Percentiles rank a stretch among this genome's conserved stretches.
Evolutionary conservation across 2,113 vertebrate genomes (phyloP).

Genomic region (Sigmodon hispidus): DNA sequence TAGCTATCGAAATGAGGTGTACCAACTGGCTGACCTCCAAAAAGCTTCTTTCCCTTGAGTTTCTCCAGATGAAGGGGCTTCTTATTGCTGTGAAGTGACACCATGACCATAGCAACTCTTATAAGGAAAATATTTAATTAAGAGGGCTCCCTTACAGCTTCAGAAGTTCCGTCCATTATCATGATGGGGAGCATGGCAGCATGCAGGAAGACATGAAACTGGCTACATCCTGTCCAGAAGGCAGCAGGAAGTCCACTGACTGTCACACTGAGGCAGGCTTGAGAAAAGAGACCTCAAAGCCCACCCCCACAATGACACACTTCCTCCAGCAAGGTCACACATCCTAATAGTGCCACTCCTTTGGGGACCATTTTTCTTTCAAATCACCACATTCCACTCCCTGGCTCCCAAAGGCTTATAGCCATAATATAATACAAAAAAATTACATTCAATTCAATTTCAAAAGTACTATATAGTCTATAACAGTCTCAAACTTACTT

Average conservation of each 20-base stretch:
- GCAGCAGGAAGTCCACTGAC: neutral
- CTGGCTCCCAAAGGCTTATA: neutral
- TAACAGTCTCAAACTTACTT: neutral
- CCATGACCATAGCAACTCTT: neutral
- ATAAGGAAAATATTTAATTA: neutral
- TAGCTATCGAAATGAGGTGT: neutral
- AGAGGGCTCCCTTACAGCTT: neutral
- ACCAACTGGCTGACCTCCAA: neutral
- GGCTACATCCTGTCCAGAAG: neutral
- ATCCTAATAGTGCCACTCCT: neutral
- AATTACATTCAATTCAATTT: neutral
- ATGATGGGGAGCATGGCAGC: neutral
- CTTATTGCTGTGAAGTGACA: neutral
- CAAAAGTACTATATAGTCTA: neutral
- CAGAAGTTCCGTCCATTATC: neutral
- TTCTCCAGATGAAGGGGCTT: neutral
- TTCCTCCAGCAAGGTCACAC: neutral
- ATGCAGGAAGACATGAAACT: neutral
- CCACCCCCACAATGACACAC: no score
- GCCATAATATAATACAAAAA: neutral
- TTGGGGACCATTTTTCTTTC: neutral
- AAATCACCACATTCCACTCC: neutral
- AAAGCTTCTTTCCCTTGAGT: neutral
- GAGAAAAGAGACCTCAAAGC: neutral
- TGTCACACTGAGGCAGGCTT: neutral